Base-by-base conservation (phyloP, 1,140 invertebrate species). In the Drosophila pseudoananassae region DNA sequence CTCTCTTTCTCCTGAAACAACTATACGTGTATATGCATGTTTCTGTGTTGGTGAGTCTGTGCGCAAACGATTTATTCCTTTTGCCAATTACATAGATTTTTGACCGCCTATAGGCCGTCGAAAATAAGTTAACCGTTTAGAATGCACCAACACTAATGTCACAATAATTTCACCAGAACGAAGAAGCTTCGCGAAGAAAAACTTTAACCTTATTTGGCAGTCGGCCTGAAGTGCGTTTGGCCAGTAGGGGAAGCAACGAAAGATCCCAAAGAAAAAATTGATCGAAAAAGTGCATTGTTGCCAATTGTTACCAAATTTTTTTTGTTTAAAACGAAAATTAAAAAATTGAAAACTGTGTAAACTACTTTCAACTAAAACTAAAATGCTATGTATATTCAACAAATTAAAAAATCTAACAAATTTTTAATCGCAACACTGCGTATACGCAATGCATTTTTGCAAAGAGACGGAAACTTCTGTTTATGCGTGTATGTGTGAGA, bases 161-260 rank as follows among this genome's bases (percentile, higher is more conserved):
- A 7, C 52, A 53, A 0, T 38, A 71, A 85, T 85, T 85, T 87
- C 81, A 85, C 51, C 78, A 85, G 49, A 82, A 57, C 51, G n/a
- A 7, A n/a, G 58, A 76, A 80, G 65, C 31, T 68, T 69, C 58
- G 45, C 55, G 58, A 79, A 63, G 27, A 72, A 47, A 54, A 12
- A 27, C 12, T 55, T 20, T 51, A 51, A 20, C 38, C 51, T 54
- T 31, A 27, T 40, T 51, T 23, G 45, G 54, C 27, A 61, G 2
- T 43, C 6, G 40, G 8, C 0, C 2, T 14, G 10, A 23, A 46
- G 12, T 46, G 14, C 10, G 10, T 47, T 27, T 33, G 3, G 10
- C n/a, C 2, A 45, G 33, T 14, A 3, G 43, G 4, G 43, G 29
- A 1, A n/a, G 17, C 10, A 14, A 0, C 5, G 33, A 4, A 2